Conservation (phyloP, 2,113 vertebrate species). For the Oreochromis aureus region DNA sequence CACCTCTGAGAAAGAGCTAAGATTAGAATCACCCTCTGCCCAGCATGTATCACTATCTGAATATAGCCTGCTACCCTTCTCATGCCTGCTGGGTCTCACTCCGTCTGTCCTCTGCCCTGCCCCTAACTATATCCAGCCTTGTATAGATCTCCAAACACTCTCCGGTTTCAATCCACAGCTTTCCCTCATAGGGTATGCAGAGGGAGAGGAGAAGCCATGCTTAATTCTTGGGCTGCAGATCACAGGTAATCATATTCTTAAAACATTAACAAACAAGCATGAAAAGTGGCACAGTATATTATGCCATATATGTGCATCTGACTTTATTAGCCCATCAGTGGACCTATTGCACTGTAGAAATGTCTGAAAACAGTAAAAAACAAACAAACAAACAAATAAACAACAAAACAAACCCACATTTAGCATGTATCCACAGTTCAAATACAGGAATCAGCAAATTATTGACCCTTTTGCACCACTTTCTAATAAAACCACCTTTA, state of each 20-base stretch:
- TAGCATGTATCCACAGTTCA: not conserved
- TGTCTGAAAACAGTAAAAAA: not conserved
- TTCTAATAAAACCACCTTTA: not conserved
- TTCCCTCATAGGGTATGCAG: conserved; percentile 38
- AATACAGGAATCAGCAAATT: not conserved
- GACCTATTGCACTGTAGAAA: not conserved
- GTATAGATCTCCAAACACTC: conserved; percentile 41
- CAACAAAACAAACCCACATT: fast-evolving
- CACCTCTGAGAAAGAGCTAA: conserved; percentile 67
- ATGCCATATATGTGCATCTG: not conserved
- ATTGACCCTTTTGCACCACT: not conserved
- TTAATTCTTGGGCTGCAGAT: not conserved
- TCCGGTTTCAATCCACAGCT: conserved; percentile 44
- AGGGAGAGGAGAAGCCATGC: not conserved
- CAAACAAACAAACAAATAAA: fast-evolving
- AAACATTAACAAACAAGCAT: not conserved
- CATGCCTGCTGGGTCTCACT: conserved; percentile 43
- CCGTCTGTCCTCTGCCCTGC: conserved; percentile 48
- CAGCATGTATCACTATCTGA: conserved; percentile 57
- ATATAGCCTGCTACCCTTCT: conserved; percentile 52
- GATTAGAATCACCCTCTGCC: conserved; percentile 67
- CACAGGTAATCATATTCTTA: not conserved
- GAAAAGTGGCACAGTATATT: not conserved
- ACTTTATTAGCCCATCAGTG: not conserved
- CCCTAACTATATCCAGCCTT: conserved; percentile 52